Conservation (phyloP, 2,113 vertebrate species). For the Ardeotis arabs region DNA sequence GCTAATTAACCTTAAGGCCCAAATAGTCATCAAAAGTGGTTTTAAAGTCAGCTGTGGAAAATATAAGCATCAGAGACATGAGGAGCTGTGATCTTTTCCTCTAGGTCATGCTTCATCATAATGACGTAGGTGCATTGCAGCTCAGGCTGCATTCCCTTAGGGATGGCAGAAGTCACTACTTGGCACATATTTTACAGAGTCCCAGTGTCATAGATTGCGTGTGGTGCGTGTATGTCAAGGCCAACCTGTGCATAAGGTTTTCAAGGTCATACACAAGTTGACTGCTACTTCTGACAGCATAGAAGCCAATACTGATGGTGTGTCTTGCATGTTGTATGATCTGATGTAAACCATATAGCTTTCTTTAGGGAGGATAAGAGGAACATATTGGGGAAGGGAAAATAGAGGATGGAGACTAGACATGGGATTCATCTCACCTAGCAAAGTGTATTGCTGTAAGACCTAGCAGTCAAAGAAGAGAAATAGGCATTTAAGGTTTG, state of each 20-base stretch:
- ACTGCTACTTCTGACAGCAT: background rate
- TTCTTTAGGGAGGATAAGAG: background rate
- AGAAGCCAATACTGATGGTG: fast-evolving
- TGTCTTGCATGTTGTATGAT: fast-evolving
- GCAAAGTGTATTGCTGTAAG: background rate
- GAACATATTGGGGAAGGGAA: background rate
- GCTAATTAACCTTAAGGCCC: background rate
- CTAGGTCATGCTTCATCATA: background rate
- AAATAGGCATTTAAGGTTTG: background rate
- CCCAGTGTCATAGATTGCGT: background rate
- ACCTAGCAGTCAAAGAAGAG: background rate
- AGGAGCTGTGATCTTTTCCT: background rate
- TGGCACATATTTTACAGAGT: background rate
- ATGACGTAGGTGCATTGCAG: fast-evolving
- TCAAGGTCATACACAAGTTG: background rate
- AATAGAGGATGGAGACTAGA: background rate
- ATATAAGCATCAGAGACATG: fast-evolving
- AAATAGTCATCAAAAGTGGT: background rate
- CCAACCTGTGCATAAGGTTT: background rate
- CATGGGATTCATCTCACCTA: background rate
- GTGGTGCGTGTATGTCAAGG: background rate
- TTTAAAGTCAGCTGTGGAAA: background rate
- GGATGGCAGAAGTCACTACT: background rate
- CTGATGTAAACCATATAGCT: background rate
- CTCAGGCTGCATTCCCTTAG: background rate